A percentile compares a stretch with the other conserved stretches of the same genome.
These are phyloP conservation scores for Pterophyllum scalare DNA, from an alignment of 2,113 vertebrate genomes.

Conservation along the genomic window DNA sequence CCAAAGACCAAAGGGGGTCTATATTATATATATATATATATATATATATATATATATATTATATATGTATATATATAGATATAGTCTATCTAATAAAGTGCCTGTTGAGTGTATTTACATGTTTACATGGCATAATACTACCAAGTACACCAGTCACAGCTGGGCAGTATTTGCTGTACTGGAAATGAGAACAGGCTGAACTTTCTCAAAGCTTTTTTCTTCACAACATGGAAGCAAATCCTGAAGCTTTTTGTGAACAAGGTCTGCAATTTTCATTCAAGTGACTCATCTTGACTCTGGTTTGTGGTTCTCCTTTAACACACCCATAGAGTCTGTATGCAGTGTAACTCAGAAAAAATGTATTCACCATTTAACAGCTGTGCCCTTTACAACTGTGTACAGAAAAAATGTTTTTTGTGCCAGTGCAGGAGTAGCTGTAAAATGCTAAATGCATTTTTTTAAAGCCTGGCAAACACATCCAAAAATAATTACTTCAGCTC, in stretches of 20 bases:
- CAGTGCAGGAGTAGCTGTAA: background rate
- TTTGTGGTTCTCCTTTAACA: background rate
- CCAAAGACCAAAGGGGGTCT: too few species aligned
- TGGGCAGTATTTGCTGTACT: background rate
- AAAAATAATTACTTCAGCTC: slow-evolving; percentile 1
- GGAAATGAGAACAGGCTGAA: background rate
- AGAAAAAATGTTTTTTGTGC: background rate
- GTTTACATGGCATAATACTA: too few species aligned
- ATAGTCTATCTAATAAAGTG: too few species aligned
- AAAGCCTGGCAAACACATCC: background rate
- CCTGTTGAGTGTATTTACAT: too few species aligned
- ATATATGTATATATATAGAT: too few species aligned
- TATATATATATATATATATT: too few species aligned
- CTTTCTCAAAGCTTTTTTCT: background rate
- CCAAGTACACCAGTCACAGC: too few species aligned
- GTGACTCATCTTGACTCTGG: background rate
- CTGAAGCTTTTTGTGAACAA: background rate
- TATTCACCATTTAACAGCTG: background rate
- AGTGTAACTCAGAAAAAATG: background rate
- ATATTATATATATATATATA: too few species aligned
- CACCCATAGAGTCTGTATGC: background rate
- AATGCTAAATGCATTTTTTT: slow-evolving; percentile 1
- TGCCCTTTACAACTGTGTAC: background rate
- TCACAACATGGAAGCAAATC: background rate
- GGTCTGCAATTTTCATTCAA: background rate